Evolutionary conservation across 2,113 vertebrate species (phyloP), one percentile per base, ranked within the genome.

Genomic region (Brachionichthys hirsutus): DNA sequence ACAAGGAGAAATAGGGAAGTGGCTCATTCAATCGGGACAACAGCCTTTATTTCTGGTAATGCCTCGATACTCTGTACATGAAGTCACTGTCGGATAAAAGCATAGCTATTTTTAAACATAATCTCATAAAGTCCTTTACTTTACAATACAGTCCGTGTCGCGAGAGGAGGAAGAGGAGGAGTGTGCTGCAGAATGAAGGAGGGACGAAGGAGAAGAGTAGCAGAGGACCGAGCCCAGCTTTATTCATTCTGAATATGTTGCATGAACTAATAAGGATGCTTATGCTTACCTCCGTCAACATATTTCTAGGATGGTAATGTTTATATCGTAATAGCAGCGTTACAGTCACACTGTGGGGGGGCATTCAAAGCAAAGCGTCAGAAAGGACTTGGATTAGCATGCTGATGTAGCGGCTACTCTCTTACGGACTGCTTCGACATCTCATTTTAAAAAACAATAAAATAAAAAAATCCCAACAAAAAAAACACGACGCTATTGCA

Each of bases 11-110:
- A 38, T 5, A 54, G n/a, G 13, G 80, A 84, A 73, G 13, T 50
- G 73, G 44, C 63, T 73, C 74, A n/a, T 68, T 57, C 55, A 52
- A 82, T 91, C 88, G 94, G 92, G 93, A 95, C 94, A 94, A 94
- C 94, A 93, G 93, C 90, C 92, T 95, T 96, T 96, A 95, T 95
- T 95, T 94, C 92, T 90, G 91, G 92, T 94, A 95, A 94, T 95
- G 94, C 93, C 92, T 94, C 94, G 95, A 94, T 96, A 95, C 94
- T 95, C 94, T 96, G 95, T 95, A 95, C 94, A 96, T 95, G 94
- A 93, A 94, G 93, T 94, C 93, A 94, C 92, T 94, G 93, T 92
- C 91, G 93, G 92, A 93, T 94, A 94, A 93, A 94, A 94, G 93
- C 93, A 92, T 92, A 93, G 92, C 92, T 95, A 94, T 94, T 93